Conservation (phyloP, 1,140 invertebrate genomes). For the Chrysopa pallens region DNA sequence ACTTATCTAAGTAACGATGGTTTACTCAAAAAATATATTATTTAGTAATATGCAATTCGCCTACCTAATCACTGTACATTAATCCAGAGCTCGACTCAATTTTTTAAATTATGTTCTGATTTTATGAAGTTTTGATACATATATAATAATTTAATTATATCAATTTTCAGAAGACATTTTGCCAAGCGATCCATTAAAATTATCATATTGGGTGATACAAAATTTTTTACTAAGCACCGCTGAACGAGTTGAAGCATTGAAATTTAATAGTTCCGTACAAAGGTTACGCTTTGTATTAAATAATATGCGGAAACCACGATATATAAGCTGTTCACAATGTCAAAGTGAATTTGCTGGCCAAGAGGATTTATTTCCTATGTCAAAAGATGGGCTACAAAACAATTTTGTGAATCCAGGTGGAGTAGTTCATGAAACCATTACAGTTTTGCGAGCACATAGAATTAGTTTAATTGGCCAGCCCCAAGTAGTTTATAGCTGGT, state of each 20-base stretch:
- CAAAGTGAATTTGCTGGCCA: conserved; percentile 38
- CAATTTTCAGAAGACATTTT: conserved; percentile 11
- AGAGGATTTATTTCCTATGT: conserved; percentile 63
- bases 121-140: background rate
- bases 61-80: too few species aligned
- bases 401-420: conserved; percentile 70
- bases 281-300: conserved; percentile 14
- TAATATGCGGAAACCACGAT: conserved; percentile 24
- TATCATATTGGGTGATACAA: conserved; percentile 23
- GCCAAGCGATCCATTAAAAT: conserved; percentile 15
- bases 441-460: conserved; percentile 42
- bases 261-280: conserved; percentile 14
- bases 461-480: conserved; percentile 32
- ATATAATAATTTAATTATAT: background rate
- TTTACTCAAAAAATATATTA: too few species aligned
- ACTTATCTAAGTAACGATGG: too few species aligned
- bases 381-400: conserved; percentile 57
- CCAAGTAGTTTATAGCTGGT: conserved; percentile 63
- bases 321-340: conserved; percentile 48
- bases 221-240: conserved; percentile 18
- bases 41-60: too few species aligned
- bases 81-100: too few species aligned
- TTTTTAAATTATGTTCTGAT: background rate
- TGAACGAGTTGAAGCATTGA: conserved; percentile 16
- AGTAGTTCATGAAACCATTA: conserved; percentile 65